Evolutionary conservation across 2,797 vertebrate species (phyloP), one percentile per base, ranked within the genome.

Genomic region (Molossus molossus): DNA sequence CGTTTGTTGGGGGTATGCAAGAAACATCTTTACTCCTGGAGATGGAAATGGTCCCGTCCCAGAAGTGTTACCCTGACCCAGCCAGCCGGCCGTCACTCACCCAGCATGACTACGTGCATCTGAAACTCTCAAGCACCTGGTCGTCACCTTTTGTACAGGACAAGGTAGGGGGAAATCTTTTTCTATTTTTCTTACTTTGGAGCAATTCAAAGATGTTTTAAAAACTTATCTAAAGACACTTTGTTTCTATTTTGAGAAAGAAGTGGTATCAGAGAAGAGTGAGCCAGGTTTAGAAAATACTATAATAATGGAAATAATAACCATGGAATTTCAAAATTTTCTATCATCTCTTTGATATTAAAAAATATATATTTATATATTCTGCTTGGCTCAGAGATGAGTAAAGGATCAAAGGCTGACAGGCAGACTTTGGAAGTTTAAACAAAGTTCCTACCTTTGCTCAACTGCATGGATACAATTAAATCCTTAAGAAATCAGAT

Each of bases 371-470:
- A 82, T 58, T 57, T 18, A 21, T 48, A 57, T 45, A 82, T 58
- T 57, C 6, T 29, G 37, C 20, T 70, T 33, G 76, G 13, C 12
- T 90, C 27, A 77, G 50, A 95, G 57, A 70, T 55, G 14, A 65
- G 20, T 62, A 70, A 92, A 50, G 40, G 37, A 80, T 50, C 29
- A n/a, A 93, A 82, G 58, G n/a, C 25, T 67, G 29, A 73, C 0
- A 64, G n/a, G 37, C 17, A 79, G 64, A 82, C 73, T 67, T 60
- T 29, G 27, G 87, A 83, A 48, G n/a, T 75, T 87, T 57, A 73
- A 91, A 53, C 29, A 73, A 79, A 79, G 45, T 77, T 96, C n/a
- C 50, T 72, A 58, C n/a, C 57, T 90, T 65, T 76, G 60, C 69
- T 76, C 77, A 87, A 83, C 3, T 83, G n/a, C 7, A 72, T 70